Evolutionary conservation across 2,888 invertebrate species (phyloP), one percentile per base, ranked within the genome.

Genomic region (Trissoscelio sp.): DNA sequence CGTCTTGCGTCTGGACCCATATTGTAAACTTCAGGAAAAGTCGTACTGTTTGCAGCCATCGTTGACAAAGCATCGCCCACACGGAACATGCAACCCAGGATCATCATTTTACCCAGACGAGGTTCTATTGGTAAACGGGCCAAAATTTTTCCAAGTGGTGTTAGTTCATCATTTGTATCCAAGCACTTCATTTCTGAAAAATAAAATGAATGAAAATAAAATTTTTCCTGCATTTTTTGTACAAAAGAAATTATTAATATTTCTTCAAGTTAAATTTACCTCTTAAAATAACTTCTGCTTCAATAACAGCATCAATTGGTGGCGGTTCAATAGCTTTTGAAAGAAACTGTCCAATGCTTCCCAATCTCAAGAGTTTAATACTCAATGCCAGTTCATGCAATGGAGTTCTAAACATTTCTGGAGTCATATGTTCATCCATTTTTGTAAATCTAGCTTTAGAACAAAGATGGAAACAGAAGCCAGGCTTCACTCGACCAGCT

Each of bases 371-470:
- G 6, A 99, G 92, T 89, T 98, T 98, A 72, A 98, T 97, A 42
- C 97, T 96, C 64, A 99, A 93, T 0, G 98, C 97, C 69, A 99
- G 92, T 90, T 99, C 99, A 88, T 99, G 99, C 12, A 99, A 92
- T 0, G 99, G 99, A 0, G 99, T 99, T 64, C 99, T 94, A 92
- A 99, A 98, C 95, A 99, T 99, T 93, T 99, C 99, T 0, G 99
- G 98, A 0, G 98, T 97, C 90, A 96, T 95, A 88, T 99, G 97
- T 86, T 98, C 96, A 2, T 97, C 97, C 57, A 97, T 92, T 67
- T 93, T 94, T 0, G 94, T 93, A 90, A 91, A 96, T 14, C 97
- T 93, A 0, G 96, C 95, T 84, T 93, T 93, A 0, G 96, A 97
- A 87, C 98, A 98, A 14, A 99, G 92, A 85, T 98, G 98, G 92